These are phyloP conservation scores for Orthosia incerta DNA, from an alignment of 2,888 invertebrate species.

Conservation along the genomic window DNA sequence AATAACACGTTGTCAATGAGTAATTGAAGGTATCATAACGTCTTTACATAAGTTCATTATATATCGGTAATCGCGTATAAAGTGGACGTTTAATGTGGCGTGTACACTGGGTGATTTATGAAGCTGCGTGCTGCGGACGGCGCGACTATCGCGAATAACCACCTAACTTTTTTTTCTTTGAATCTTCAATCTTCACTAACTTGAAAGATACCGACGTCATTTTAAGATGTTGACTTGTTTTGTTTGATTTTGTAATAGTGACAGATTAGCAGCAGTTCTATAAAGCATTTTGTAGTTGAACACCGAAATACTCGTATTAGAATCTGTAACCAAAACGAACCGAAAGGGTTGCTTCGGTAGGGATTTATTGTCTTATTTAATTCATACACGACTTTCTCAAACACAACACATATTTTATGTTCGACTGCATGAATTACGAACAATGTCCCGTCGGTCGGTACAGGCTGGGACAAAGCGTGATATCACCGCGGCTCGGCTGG, in stretches of 20 bases:
- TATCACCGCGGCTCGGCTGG: conserved; percentile 74
- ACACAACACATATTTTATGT: not conserved
- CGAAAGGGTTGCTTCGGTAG: not conserved
- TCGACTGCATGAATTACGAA: conserved; percentile 25
- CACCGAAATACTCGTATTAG: not conserved
- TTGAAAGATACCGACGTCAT: conserved; percentile 28
- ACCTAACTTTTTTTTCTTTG: conserved; percentile 16
- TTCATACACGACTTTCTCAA: conserved; percentile 25
- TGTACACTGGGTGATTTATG: conserved; percentile 72
- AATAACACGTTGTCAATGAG: conserved; percentile 84
- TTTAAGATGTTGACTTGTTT: conserved; percentile 22
- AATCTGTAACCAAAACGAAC: not conserved
- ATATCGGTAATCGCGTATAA: conserved; percentile 65
- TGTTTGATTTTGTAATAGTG: conserved; percentile 16
- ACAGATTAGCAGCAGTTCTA: not conserved
- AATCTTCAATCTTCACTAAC: conserved; percentile 7
- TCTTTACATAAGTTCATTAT: conserved; percentile 81
- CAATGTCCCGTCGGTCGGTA: conserved; percentile 25
- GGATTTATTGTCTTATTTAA: not conserved
- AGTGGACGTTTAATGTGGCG: conserved; percentile 70
- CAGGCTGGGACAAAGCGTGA: conserved; percentile 59
- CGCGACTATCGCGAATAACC: conserved; percentile 53
- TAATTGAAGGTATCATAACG: conserved; percentile 84
- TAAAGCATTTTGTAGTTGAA: not conserved
- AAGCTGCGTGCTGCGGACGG: conserved; percentile 55